Base-by-base conservation (phyloP, 2,113 vertebrate genomes). In the Channa argus region DNA sequence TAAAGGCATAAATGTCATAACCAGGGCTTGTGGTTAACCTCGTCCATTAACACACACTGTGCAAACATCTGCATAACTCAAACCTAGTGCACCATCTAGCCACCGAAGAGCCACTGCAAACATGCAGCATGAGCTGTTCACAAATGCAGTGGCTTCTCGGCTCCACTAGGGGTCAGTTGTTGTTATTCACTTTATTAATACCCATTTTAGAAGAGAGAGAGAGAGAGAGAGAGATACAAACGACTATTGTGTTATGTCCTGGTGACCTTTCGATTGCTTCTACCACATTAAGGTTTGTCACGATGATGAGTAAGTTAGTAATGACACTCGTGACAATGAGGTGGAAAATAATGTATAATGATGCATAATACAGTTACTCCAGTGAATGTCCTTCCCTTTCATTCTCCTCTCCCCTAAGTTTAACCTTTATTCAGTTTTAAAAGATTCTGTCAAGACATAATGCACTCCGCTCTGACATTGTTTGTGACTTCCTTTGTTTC, bases 131-230 rank as follows among this genome's bases (percentile, higher is more conserved):
- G 7, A n/a, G 24, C 12, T 24, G 10, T 2, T 4, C 11, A 54
- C 15, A 51, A 1, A 24, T 75, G 88, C 51, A 91, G 71, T 88
- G 15, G 1, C 74, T 46, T 9, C 49, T 10, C 54, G n/a, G 5
- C 44, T 80, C 89, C 92, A 91, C 90, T 85, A 85, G 88, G 82
- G 69, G 91, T 77, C 89, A 85, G 71, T 50, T 89, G 85, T 89
- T 83, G 61, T 66, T 52, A 75, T 63, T 5, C 74, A 59, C 59
- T 63, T 4, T 36, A 1, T 64, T 11, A 63, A 46, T 7, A 6
- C 39, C n/a, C 12, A 14, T 33, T 37, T 24, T 13, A 59, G 8
- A 46, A 10, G 10, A 8, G 13, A 61, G 36, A 34, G 8, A 63
- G 10, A 10, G 7, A 14, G 61, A 67, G 52, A 39, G 33, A 33